phyloP scores from a whole-genome alignment of 2,113 vertebrate genomes.

The Lipotes vexillifer region DNA sequence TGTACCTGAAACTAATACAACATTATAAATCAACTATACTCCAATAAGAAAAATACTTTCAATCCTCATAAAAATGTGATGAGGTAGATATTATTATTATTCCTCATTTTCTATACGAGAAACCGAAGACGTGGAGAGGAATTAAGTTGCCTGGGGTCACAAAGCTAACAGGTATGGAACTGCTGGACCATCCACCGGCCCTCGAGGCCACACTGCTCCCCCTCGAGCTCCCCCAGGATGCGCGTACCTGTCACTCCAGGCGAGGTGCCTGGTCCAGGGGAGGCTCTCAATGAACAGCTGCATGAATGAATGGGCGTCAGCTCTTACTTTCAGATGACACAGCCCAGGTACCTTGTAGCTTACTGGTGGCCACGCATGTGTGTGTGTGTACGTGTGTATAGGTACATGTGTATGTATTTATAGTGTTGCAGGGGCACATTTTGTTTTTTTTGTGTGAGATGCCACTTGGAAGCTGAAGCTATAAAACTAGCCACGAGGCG shows the following conservation, averaged over 20 bases:
- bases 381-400: rapidly evolving
- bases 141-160: not conserved
- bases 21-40: too few relatives aligned
- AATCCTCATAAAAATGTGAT: not conserved
- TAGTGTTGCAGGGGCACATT: not conserved
- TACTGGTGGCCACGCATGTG: not conserved
- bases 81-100: too few relatives aligned
- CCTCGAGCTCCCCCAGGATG: rapidly evolving
- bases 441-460: not conserved
- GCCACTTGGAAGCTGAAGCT: not conserved
- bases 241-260: not conserved
- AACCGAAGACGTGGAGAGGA: not conserved
- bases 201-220: too few relatives aligned
- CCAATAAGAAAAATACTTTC: not conserved
- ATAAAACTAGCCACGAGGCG: not conserved
- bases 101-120: rapidly evolving
- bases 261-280: not conserved
- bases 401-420: not conserved
- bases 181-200: too few relatives aligned
- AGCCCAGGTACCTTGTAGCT: not conserved
- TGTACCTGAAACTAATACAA: not conserved
- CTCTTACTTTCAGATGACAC: not conserved
- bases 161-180: not conserved
- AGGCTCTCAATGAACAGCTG: rapidly evolving
- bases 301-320: not conserved